These are phyloP conservation scores for Cherax destructor DNA, from an alignment of 1,140 invertebrate genomes.

Conservation along the genomic window DNA sequence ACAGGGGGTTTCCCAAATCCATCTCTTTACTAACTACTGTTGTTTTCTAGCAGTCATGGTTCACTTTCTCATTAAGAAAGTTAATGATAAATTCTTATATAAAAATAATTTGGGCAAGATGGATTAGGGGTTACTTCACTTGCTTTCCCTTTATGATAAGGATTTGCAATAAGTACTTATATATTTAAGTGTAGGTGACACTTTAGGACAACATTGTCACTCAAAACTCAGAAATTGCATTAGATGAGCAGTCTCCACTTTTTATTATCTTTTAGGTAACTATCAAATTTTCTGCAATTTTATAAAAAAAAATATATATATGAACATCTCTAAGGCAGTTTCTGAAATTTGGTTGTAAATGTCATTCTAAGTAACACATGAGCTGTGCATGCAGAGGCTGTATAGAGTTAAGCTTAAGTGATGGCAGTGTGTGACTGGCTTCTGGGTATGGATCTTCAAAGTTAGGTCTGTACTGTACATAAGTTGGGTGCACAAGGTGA, in stretches of 20 bases:
- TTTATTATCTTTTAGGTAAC: not conserved
- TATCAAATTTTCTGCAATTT: not conserved
- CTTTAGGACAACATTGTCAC: slow-evolving; percentile 21
- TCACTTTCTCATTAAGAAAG: not conserved
- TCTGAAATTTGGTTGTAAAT: not conserved
- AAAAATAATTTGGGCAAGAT: not conserved
- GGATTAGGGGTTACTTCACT: not conserved
- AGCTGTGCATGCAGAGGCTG: slow-evolving; percentile 39
- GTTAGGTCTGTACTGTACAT: not conserved
- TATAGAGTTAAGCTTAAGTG: slow-evolving; percentile 5
- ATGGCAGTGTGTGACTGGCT: not conserved
- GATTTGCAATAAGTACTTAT: not conserved
- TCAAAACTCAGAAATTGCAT: slow-evolving; percentile 4
- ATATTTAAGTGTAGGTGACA: slow-evolving; percentile 15
- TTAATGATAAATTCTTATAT: not conserved
- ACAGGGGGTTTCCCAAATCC: not conserved
- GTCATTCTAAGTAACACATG: not conserved
- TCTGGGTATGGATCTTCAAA: not conserved
- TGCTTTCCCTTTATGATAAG: slow-evolving; percentile 21
- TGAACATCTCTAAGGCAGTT: not conserved
- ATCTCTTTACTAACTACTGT: not conserved
- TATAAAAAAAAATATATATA: not conserved
- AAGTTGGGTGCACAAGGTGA: not conserved
- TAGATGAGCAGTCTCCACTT: not conserved
- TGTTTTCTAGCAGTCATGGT: not conserved